These are phyloP conservation scores for Sminthopsis crassicaudata DNA, from an alignment of 2,113 vertebrate genomes.

Conservation along the genomic window DNA sequence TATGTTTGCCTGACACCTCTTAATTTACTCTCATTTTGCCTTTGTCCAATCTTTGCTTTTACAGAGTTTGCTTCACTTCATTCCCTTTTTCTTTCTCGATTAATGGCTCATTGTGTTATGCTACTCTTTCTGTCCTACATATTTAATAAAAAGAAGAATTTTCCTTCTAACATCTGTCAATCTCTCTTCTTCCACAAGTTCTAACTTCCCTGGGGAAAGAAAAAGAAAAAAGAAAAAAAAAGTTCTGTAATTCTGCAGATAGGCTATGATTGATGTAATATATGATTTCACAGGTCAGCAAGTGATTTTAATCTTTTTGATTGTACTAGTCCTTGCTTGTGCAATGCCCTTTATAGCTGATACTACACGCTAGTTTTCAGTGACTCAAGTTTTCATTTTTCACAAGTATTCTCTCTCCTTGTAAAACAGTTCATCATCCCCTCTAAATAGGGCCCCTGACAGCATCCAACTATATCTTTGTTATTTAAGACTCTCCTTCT, in stretches of 20 bases:
- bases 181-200: constrained; percentile 7
- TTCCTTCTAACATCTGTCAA: background rate
- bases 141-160: background rate
- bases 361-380: constrained; percentile 22
- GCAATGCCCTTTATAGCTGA: background rate
- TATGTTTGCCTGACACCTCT: accelerated
- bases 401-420: constrained; percentile 39
- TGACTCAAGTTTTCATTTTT: constrained; percentile 66
- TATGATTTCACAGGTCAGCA: constrained; percentile 52
- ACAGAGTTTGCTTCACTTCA: background rate
- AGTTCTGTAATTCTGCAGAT: background rate
- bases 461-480: constrained; percentile 19
- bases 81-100: background rate
- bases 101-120: background rate
- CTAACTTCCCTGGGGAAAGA: background rate
- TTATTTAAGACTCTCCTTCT: constrained; percentile 41
- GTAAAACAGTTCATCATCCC: constrained; percentile 35
- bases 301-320: constrained; percentile 58
- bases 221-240: background rate
- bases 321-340: background rate
- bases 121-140: background rate
- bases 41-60: background rate
- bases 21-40: background rate
- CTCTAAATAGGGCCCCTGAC: constrained; percentile 24
- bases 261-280: background rate